phyloP scores from a whole-genome alignment of 2,113 vertebrate species.

The Chionodraco myersi region DNA sequence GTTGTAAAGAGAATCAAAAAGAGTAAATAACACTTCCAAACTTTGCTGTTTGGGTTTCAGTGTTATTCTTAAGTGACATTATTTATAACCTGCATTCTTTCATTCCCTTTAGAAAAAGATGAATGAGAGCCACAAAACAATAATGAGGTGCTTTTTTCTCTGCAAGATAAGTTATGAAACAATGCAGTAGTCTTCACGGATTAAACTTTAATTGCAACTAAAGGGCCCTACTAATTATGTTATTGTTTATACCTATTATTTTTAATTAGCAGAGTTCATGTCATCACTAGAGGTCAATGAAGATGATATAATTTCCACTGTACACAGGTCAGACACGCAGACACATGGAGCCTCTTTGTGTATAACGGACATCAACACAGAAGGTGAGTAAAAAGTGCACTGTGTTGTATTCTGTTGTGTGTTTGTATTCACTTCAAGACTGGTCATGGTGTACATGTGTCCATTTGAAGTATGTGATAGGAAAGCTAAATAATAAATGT shows the following conservation, averaged over 20 bases:
- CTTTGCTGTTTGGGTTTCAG: not conserved
- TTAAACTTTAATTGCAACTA: not conserved
- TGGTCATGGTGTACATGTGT: not conserved
- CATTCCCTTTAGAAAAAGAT: not conserved
- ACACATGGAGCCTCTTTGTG: not conserved
- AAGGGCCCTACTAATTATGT: not conserved
- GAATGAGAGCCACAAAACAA: constrained; percentile 1
- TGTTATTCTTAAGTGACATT: no score
- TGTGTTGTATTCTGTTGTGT: not conserved
- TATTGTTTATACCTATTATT: not conserved
- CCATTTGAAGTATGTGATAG: not conserved
- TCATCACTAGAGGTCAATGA: constrained; percentile 21
- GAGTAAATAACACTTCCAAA: not conserved
- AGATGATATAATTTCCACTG: constrained; percentile 1
- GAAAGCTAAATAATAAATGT: not conserved
- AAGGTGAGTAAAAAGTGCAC: not conserved
- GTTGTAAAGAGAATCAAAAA: not conserved
- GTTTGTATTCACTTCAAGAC: not conserved
- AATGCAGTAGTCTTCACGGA: not conserved
- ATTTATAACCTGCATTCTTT: not conserved
- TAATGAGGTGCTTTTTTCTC: not conserved
- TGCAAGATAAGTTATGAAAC: not conserved
- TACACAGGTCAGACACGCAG: not conserved
- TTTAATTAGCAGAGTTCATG: constrained; percentile 7
- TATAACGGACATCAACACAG: not conserved